Percentiles rank a stretch among this genome's conserved stretches.
Conservation (phyloP, 2,888 invertebrate genomes). For the Eugnorisma glareosa region DNA sequence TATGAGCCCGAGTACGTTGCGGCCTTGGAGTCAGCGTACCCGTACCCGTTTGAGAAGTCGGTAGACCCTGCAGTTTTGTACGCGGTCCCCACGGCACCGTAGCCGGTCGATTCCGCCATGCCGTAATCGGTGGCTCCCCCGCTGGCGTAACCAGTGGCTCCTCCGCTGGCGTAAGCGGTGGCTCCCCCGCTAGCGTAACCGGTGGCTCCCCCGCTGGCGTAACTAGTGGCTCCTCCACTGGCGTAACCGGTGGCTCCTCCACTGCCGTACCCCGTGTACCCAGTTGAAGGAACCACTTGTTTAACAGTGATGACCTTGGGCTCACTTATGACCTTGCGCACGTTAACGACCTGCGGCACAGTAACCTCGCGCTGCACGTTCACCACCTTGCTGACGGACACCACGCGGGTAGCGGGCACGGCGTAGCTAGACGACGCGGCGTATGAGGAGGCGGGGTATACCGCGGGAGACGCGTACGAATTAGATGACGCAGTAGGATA, state of each 20-base stretch:
- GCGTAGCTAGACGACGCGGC: conserved; percentile 39
- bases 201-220: background rate
- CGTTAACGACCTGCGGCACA: conserved; percentile 64
- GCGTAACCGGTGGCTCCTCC: conserved; percentile 41
- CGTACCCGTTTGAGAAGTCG: conserved; percentile 25
- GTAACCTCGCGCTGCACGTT: conserved; percentile 65
- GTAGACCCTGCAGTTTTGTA: conserved; percentile 19
- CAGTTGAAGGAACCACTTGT: conserved; percentile 57
- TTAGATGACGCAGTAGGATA: conserved; percentile 6
- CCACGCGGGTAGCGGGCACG: conserved; percentile 40
- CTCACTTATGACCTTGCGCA: conserved; percentile 61
- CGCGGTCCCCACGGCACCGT: background rate
- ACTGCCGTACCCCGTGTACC: conserved; percentile 52
- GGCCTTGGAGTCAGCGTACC: conserved; percentile 5
- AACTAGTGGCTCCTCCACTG: conserved; percentile 28
- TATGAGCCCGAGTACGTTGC: conserved; percentile 24
- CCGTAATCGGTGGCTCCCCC: background rate
- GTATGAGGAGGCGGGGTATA: conserved; percentile 40
- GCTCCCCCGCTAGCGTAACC: conserved; percentile 6
- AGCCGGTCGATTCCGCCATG: conserved; percentile 1
- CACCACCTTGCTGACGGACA: conserved; percentile 59
- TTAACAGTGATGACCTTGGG: conserved; percentile 61
- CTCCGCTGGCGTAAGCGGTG: conserved; percentile 33
- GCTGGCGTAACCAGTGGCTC: conserved; percentile 23
- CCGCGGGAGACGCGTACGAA: conserved; percentile 20